phyloP scores from a whole-genome alignment of 1,140 invertebrate species.

The Calycopis cecrops region DNA sequence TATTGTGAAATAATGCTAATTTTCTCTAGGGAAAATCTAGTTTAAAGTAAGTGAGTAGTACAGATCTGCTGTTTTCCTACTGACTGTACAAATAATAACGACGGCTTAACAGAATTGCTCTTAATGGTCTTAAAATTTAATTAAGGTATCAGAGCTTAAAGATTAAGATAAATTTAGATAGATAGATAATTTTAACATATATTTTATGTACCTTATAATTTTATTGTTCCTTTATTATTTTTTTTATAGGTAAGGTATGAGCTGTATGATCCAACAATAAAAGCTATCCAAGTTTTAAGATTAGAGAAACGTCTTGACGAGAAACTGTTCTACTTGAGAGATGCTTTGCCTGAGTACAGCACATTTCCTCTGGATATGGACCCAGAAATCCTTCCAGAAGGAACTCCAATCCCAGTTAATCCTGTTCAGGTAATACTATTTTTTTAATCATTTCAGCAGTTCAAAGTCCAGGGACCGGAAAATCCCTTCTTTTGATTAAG shows the following conservation, averaged over 20 bases:
- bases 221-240: no score
- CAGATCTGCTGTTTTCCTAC: no score
- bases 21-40: no score
- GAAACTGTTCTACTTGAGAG: conserved; percentile 91
- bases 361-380: conserved; percentile 96
- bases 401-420: conserved; percentile 89
- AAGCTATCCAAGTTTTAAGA: conserved; percentile 91
- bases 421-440: conserved; percentile 80
- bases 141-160: not conserved
- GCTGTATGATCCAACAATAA: conserved; percentile 95
- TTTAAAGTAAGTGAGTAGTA: no score
- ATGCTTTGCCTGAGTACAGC: conserved; percentile 94
- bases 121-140: conserved; percentile 5
- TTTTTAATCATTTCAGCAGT: not conserved
- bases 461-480: no score
- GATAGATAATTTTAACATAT: no score
- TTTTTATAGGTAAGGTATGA: conserved; percentile 89
- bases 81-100: no score
- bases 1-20: no score
- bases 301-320: conserved; percentile 96
- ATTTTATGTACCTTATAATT: no score
- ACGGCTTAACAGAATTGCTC: no score
- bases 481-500: no score
- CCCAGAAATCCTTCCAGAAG: conserved; percentile 85
- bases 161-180: no score